Evolutionary conservation across 2,113 vertebrate genomes (phyloP).

Genomic region (Eudorcas thomsonii): DNA sequence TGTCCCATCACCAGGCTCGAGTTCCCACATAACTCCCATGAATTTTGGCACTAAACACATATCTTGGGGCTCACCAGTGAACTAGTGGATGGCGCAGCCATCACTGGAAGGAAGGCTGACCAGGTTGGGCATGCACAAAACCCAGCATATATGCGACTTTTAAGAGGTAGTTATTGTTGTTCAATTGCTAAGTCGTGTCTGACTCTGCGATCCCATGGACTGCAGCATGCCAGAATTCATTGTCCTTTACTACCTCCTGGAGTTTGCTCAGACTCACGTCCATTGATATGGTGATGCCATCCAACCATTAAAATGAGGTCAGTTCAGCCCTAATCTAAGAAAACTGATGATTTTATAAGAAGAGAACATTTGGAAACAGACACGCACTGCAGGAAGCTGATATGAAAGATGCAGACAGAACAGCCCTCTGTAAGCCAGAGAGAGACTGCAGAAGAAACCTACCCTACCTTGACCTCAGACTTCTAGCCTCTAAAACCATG

Average conservation of each 20-base stretch:
- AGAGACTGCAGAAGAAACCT: neutral
- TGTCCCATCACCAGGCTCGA: neutral
- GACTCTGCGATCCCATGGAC: neutral
- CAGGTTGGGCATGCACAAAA: neutral
- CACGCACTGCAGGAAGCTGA: neutral
- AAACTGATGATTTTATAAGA: neutral
- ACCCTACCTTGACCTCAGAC: neutral
- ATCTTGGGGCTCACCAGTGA: neutral
- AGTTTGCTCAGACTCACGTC: neutral
- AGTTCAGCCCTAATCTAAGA: neutral
- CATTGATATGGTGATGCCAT: neutral
- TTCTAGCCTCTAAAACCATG: neutral
- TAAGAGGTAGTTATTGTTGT: neutral
- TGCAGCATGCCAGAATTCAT: neutral
- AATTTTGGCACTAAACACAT: neutral
- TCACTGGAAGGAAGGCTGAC: neutral
- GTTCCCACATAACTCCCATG: neutral
- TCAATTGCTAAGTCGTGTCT: neutral
- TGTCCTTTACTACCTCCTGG: neutral
- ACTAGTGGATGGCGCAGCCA: no score
- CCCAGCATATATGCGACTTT: neutral
- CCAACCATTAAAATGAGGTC: neutral
- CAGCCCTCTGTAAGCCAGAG: neutral
- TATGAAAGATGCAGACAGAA: neutral
- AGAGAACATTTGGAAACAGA: neutral